Evolutionary conservation across 1,140 invertebrate species (phyloP).

Genomic region (Ectropis grisescens): DNA sequence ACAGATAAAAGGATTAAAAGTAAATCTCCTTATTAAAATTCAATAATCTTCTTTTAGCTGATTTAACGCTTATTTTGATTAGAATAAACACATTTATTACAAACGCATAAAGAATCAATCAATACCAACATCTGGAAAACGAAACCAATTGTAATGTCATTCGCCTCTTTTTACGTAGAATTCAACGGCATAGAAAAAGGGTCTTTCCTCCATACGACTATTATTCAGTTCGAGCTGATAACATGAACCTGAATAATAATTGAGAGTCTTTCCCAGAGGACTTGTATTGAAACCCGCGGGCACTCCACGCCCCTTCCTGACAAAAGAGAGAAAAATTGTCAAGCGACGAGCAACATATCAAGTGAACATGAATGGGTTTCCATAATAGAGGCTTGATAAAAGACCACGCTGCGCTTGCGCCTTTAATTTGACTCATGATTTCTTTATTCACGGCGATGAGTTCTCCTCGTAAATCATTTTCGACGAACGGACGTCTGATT

Average conservation of each 20-base stretch:
- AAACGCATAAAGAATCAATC: too few species aligned
- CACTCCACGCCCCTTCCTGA: constrained; percentile 20
- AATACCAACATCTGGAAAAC: too few species aligned
- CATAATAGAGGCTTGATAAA: constrained; percentile 28
- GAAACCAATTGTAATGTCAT: too few species aligned
- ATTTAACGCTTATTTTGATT: too few species aligned
- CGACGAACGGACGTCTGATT: constrained; percentile 24
- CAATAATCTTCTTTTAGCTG: too few species aligned
- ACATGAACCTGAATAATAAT: constrained; percentile 16
- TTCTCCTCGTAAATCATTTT: constrained; percentile 24
- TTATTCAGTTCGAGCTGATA: constrained; percentile 10
- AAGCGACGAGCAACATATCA: constrained; percentile 28
- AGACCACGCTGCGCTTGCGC: constrained; percentile 18
- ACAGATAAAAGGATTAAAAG: too few species aligned
- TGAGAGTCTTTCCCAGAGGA: constrained; percentile 13
- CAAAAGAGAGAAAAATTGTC: constrained; percentile 39
- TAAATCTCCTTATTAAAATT: too few species aligned
- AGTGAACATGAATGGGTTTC: constrained; percentile 34
- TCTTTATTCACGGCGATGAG: constrained; percentile 31
- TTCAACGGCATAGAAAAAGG: too few species aligned
- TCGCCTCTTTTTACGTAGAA: too few species aligned
- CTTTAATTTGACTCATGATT: constrained; percentile 45
- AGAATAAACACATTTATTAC: too few species aligned
- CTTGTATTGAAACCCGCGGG: constrained; percentile 25
- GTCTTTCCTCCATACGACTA: neutral